Evolutionary conservation across 2,797 vertebrate genomes (phyloP).

Genomic region (Notolabrus celidotus): DNA sequence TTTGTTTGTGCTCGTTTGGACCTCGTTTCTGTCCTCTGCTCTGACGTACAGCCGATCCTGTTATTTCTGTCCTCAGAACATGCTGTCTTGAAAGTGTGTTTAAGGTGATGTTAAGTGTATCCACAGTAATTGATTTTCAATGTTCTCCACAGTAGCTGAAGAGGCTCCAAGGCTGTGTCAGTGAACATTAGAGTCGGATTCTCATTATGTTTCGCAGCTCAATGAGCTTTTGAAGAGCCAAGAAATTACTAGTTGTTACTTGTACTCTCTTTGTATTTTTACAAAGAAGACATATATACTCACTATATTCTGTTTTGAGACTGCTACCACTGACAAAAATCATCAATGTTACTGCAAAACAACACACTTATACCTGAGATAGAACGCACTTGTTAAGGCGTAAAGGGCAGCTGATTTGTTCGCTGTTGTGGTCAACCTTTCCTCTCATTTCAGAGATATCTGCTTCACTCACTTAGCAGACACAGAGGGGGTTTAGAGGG

Average conservation of each 20-base stretch:
- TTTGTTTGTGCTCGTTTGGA: conserved; percentile 2
- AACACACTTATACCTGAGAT: not conserved
- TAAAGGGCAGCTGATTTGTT: conserved; percentile 35
- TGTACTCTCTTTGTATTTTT: conserved; percentile 10
- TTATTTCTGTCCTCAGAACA: conserved; percentile 18
- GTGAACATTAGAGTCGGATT: conserved; percentile 23
- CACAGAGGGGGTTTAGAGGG: conserved; percentile 59
- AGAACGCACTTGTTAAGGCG: not conserved
- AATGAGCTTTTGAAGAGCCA: conserved; percentile 39
- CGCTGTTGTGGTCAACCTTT: conserved; percentile 54
- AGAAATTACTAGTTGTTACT: conserved; percentile 26
- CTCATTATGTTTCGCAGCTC: conserved; percentile 37
- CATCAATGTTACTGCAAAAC: too few relatives aligned
- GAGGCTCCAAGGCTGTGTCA: conserved; percentile 16
- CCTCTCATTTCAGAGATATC: conserved; percentile 58
- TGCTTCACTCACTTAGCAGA: conserved; percentile 54
- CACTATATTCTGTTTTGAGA: not conserved
- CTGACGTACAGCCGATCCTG: conserved; percentile 10
- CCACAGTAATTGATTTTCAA: conserved; percentile 49
- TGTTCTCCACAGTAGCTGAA: conserved; percentile 31
- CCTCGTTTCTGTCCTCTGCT: not conserved
- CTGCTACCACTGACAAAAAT: not conserved
- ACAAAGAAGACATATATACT: conserved; percentile 5
- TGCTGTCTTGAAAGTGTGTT: conserved; percentile 7
- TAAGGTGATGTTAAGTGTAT: conserved; percentile 35